These are phyloP conservation scores for Dreissena polymorpha DNA, from an alignment of 1,140 invertebrate genomes.

Conservation along the genomic window DNA sequence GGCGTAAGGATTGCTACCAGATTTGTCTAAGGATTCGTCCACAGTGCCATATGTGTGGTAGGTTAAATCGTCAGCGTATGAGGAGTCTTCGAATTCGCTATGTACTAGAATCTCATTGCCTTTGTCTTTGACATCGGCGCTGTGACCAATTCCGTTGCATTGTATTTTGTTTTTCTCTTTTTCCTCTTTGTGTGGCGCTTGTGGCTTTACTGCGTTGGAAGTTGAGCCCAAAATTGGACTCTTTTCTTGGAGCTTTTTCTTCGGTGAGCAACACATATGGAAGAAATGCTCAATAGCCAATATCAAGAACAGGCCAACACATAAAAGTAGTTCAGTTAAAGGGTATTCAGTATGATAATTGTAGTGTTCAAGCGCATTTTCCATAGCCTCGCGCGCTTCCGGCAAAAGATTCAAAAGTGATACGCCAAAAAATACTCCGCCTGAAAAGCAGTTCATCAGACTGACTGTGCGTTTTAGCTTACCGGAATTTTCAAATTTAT, in stretches of 20 bases:
- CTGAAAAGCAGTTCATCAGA: conserved; percentile 79
- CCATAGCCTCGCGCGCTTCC: conserved; percentile 79
- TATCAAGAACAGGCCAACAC: conserved; percentile 82
- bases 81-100: conserved; percentile 3
- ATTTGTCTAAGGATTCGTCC: conserved; percentile 17
- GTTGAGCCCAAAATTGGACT: too few species aligned
- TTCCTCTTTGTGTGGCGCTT: too few species aligned
- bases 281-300: conserved; percentile 81
- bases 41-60: conserved; percentile 34
- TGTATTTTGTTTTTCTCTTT: too few species aligned
- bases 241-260: not conserved
- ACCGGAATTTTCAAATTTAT: not conserved
- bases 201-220: too few species aligned
- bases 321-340: conserved; percentile 71
- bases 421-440: conserved; percentile 82
- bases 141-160: too few species aligned
- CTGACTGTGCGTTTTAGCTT: conserved; percentile 3
- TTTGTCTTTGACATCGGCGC: not conserved
- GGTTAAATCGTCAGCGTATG: conserved; percentile 17
- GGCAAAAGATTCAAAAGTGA: conserved; percentile 82
- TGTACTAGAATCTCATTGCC: not conserved
- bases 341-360: conserved; percentile 54
- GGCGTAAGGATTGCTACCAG: not conserved
- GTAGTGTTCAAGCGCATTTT: conserved; percentile 3
- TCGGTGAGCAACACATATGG: conserved; percentile 61